Evolutionary conservation across 2,797 vertebrate genomes (phyloP).

Genomic region (Neosilurus hyrtlii): DNA sequence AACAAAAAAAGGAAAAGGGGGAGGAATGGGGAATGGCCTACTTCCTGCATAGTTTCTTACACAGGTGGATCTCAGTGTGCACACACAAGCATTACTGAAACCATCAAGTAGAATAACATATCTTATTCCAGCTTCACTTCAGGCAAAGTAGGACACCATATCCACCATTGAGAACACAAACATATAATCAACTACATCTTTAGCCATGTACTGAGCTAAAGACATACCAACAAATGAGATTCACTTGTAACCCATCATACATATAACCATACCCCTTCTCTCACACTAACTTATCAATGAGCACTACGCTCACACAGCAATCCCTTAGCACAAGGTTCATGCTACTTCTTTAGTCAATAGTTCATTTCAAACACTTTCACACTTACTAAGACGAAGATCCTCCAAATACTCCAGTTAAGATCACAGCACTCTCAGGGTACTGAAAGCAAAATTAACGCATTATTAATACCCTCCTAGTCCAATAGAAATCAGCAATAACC

Average conservation of each 20-base stretch:
- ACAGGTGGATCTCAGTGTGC: conserved; percentile 27
- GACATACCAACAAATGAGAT: neutral
- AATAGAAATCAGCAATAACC: neutral
- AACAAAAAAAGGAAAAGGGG: conserved; percentile 63
- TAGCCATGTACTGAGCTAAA: neutral
- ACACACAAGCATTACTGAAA: neutral
- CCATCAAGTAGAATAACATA: conserved; percentile 8
- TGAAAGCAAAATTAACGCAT: neutral
- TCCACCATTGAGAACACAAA: conserved; percentile 5
- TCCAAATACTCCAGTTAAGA: neutral
- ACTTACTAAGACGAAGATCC: neutral
- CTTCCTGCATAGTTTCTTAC: conserved; percentile 55
- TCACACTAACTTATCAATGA: neutral
- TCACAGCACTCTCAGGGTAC: neutral
- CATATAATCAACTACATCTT: neutral
- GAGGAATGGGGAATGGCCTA: conserved; percentile 43
- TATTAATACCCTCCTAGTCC: neutral
- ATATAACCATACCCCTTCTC: neutral
- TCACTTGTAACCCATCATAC: neutral
- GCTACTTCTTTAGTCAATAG: neutral
- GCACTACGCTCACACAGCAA: neutral
- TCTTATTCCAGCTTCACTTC: conserved; percentile 14
- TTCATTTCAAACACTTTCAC: neutral
- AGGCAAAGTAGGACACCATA: conserved; percentile 4
- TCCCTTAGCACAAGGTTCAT: neutral